Evolutionary conservation across 2,888 invertebrate genomes (phyloP), one percentile per base, ranked within the genome.

Genomic region (Eilema caniola): DNA sequence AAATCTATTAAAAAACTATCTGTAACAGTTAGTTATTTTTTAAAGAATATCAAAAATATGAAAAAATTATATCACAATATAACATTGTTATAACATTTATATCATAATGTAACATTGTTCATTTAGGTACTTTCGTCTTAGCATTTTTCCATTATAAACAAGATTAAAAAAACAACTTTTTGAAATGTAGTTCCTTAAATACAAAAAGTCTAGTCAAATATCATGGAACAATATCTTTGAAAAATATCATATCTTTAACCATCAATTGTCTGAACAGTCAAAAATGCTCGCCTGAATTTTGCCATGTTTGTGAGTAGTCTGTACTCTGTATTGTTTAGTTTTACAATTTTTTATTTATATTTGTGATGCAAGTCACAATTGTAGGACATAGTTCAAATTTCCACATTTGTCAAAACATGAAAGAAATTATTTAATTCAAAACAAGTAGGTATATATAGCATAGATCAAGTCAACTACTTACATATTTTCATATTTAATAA

Each of bases 301-400:
- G 24, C 12, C 24, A 47, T 47, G 20, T 20, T 47, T 47, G 8
- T 7, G 20, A 53, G n/a, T 8, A 8, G 10, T 47, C n/a, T 53
- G 53, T 10, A n/a, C 10, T 47, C 20, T 20, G 0, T 53, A 53
- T 53, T 53, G 53, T 62, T 23, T 10, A 62, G 37, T 33, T 41
- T 62, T 14, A 24, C n/a, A 62, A n/a, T 23, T 33, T 23, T 12
- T 5, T n/a, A 62, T 62, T 12, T 37, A 12, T 33, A 14, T 23
- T n/a, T 33, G 23, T 24, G 62, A 62, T 62, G 31, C 23, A 37
- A 23, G 62, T 62, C 37, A 62, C 24, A 62, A 24, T 62, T 62
- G 53, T 16, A 53, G 47, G 53, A 53, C n/a, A 20, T 53, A 53
- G 53, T 53, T 53, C 2, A 53, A 20, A 53, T 1, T 47, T n/a